These are phyloP conservation scores for Silurus asotus DNA, from an alignment of 2,113 vertebrate genomes.

Conservation along the genomic window DNA sequence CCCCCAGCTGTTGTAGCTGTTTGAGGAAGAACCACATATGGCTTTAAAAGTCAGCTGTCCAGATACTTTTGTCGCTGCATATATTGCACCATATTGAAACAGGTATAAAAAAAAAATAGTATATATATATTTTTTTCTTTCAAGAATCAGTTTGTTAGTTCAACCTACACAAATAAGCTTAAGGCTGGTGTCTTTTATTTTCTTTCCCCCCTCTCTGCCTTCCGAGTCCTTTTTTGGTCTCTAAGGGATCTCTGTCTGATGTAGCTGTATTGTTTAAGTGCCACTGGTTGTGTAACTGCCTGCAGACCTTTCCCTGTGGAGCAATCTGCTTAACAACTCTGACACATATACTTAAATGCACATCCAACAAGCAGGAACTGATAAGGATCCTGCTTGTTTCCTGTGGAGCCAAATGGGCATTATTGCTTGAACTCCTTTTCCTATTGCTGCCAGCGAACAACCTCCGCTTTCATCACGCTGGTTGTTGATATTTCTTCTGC, in stretches of 20 bases:
- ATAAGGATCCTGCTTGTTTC: slow-evolving; percentile 47
- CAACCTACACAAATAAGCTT: neutral
- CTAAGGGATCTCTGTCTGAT: neutral
- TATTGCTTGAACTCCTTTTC: slow-evolving; percentile 36
- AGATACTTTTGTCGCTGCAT: no score
- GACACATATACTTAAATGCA: neutral
- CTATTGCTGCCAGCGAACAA: slow-evolving; percentile 33
- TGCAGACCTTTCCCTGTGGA: slow-evolving; percentile 26
- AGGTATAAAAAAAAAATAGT: neutral
- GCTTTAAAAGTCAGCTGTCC: neutral
- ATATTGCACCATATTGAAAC: neutral
- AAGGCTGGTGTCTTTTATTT: neutral
- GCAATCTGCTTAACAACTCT: slow-evolving; percentile 38
- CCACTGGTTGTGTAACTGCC: neutral
- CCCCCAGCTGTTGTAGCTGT: no score
- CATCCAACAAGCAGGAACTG: slow-evolving; percentile 28
- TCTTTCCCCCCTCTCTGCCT: no score
- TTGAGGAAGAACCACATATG: no score
- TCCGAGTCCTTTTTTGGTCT: neutral
- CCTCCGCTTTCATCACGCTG: slow-evolving; percentile 13
- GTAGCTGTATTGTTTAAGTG: slow-evolving; percentile 3
- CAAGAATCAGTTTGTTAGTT: neutral
- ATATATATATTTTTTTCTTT: neutral
- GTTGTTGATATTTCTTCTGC: slow-evolving; percentile 6
- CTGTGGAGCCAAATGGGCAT: slow-evolving; percentile 22